These are phyloP conservation scores for Holacanthus passer DNA, from an alignment of 2,113 vertebrate genomes.

Conservation along the genomic window DNA sequence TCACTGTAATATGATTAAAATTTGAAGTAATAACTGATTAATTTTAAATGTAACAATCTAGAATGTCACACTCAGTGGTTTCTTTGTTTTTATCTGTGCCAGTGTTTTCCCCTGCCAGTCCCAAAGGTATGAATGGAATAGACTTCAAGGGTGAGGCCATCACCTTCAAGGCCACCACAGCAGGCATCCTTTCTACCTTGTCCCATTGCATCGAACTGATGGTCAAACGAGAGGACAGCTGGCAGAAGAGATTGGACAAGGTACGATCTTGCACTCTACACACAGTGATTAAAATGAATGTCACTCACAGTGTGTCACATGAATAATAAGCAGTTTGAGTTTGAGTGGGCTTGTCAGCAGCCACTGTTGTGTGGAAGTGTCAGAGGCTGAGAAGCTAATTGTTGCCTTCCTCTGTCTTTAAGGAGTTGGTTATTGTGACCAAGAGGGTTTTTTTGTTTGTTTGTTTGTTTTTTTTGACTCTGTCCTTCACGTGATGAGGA, in stretches of 20 bases:
- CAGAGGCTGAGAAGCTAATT: neutral
- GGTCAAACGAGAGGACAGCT: constrained; percentile 97
- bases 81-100: constrained; percentile 53
- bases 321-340: constrained; percentile 12
- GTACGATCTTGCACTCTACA: constrained; percentile 75
- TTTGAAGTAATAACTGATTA: no score
- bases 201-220: constrained; percentile 99
- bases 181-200: constrained; percentile 96
- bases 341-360: constrained; percentile 21
- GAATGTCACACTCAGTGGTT: neutral
- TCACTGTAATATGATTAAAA: no score
- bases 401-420: neutral
- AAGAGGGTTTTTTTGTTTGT: no score
- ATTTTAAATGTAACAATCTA: no score
- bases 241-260: constrained; percentile 97
- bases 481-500: neutral
- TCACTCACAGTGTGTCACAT: neutral
- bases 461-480: neutral
- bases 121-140: constrained; percentile 94
- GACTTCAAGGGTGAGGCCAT: constrained; percentile 99
- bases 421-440: neutral
- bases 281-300: neutral
- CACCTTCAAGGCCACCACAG: constrained; percentile 99
- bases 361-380: neutral
- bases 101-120: constrained; percentile 91